Evolutionary conservation across 2,888 invertebrate genomes (phyloP).

Genomic region (Diarsia dahlii): DNA sequence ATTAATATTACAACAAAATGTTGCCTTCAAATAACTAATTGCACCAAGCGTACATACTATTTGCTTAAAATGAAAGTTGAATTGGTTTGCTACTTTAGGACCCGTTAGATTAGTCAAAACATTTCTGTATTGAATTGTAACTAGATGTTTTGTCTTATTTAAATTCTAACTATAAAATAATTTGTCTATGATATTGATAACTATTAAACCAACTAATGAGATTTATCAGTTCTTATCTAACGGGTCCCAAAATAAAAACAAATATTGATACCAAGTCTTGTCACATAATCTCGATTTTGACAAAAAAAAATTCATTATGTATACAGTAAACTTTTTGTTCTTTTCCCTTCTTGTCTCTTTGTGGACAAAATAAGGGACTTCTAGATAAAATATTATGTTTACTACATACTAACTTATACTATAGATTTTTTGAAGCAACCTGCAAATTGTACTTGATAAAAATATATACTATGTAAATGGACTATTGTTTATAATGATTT

Average conservation of each 20-base stretch:
- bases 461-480: constrained; percentile 70
- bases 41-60: constrained; percentile 80
- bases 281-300: constrained; percentile 60
- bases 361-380: constrained; percentile 68
- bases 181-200: constrained; percentile 51
- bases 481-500: constrained; percentile 70
- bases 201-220: constrained; percentile 60
- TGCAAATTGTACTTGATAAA: constrained; percentile 86
- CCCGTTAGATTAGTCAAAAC: constrained; percentile 60
- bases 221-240: constrained; percentile 59
- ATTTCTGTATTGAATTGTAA: constrained; percentile 48
- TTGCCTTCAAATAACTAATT: constrained; percentile 80
- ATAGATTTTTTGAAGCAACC: constrained; percentile 81
- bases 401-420: constrained; percentile 83
- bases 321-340: constrained; percentile 78
- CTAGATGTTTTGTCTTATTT: constrained; percentile 43
- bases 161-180: constrained; percentile 58
- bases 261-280: constrained; percentile 52
- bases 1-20: constrained; percentile 78
- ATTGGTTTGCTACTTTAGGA: constrained; percentile 54
- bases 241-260: constrained; percentile 52
- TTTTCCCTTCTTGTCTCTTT: constrained; percentile 68
- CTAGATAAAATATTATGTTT: constrained; percentile 73
- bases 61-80: constrained; percentile 65
- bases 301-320: constrained; percentile 57